These are phyloP conservation scores for Trichonephila clavata DNA, from an alignment of 1,140 invertebrate genomes.

Conservation along the genomic window DNA sequence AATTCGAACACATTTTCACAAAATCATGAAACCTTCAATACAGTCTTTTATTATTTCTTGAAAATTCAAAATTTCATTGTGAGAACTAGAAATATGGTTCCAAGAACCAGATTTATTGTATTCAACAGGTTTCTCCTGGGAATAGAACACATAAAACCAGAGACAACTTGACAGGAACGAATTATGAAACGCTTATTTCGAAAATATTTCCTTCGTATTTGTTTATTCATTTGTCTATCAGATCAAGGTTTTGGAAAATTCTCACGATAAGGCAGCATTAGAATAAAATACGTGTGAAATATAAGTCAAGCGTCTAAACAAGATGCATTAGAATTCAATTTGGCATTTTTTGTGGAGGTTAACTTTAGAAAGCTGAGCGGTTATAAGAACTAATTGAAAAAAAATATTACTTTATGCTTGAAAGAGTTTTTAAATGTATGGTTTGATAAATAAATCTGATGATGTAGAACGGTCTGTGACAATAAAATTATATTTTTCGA, in stretches of 20 bases:
- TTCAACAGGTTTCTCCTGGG: not conserved
- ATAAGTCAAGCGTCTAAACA: not conserved
- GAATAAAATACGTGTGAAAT: constrained; percentile 30
- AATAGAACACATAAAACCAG: not conserved
- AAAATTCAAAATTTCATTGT: not conserved
- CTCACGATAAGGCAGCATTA: not conserved
- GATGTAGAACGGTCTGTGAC: no score
- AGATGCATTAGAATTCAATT: not conserved
- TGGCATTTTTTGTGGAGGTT: no score
- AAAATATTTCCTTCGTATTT: not conserved
- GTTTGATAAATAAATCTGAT: no score
- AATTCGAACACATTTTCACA: no score
- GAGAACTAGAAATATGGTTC: not conserved
- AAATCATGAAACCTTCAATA: no score
- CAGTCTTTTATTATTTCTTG: no score
- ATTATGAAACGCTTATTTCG: not conserved
- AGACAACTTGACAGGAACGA: not conserved
- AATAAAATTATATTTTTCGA: no score
- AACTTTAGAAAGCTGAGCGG: no score
- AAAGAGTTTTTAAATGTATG: no score
- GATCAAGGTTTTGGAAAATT: constrained; percentile 21
- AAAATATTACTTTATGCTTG: no score
- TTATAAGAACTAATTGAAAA: no score
- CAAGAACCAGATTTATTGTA: not conserved
- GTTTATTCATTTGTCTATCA: not conserved